phyloP scores from a whole-genome alignment of 1,140 invertebrate species.

The Drosophila malerkotliana region DNA sequence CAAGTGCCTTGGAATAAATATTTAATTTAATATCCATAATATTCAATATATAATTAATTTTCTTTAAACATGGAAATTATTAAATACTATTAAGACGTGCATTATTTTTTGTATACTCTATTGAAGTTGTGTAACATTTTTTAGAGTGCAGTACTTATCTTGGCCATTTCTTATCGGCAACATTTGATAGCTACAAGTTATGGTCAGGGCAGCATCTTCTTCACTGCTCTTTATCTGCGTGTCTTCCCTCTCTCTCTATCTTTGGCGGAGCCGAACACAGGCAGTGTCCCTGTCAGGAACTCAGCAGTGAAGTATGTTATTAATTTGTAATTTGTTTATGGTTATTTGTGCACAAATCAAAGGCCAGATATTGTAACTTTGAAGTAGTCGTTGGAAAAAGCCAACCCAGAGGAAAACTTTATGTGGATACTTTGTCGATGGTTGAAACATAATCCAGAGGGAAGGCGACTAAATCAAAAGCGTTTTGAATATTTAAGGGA shows the following conservation, averaged over 20 bases:
- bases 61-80: not conserved
- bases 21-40: not conserved
- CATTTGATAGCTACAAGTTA: slow-evolving; percentile 79
- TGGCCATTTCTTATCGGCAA: slow-evolving; percentile 57
- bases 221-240: not conserved
- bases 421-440: slow-evolving; percentile 13
- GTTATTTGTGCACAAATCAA: slow-evolving; percentile 81
- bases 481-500: slow-evolving; percentile 45
- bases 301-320: slow-evolving; percentile 79
- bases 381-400: slow-evolving; percentile 49
- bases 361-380: slow-evolving; percentile 78
- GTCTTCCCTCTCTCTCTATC: not conserved
- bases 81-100: too few species aligned
- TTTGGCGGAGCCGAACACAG: not conserved
- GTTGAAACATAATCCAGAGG: not conserved
- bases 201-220: slow-evolving; percentile 26
- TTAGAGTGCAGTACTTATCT: slow-evolving; percentile 47
- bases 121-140: not conserved
- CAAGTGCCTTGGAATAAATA: not conserved
- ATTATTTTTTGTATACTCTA: too few species aligned
- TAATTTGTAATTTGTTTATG: slow-evolving; percentile 81
- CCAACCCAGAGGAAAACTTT: slow-evolving; percentile 44
- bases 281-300: slow-evolving; percentile 30
- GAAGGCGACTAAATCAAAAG: not conserved
- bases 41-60: not conserved